A percentile compares a stretch with the other conserved stretches of the same genome.
phyloP scores from a whole-genome alignment of 2,888 invertebrate genomes.

The Embidobia sp. region DNA sequence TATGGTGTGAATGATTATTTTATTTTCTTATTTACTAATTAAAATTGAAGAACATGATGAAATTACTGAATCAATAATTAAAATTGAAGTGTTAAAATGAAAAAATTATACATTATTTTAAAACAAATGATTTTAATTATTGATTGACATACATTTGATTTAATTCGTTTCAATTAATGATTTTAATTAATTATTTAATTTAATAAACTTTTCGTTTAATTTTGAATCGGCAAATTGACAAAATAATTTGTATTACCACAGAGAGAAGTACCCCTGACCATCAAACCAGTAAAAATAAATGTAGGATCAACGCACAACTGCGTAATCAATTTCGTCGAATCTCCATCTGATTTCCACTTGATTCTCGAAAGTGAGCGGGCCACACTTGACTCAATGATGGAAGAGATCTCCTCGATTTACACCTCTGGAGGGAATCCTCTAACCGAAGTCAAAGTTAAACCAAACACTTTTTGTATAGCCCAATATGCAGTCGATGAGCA shows the following conservation, averaged over 20 bases:
- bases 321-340: conserved; percentile 71
- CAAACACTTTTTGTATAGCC: conserved; percentile 74
- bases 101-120: too few relatives aligned
- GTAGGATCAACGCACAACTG: conserved; percentile 72
- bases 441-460: conserved; percentile 62
- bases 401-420: conserved; percentile 71
- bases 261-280: not conserved
- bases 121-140: too few relatives aligned
- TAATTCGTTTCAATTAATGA: too few relatives aligned
- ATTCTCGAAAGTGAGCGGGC: conserved; percentile 73
- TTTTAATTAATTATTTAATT: too few relatives aligned
- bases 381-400: conserved; percentile 73
- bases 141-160: too few relatives aligned
- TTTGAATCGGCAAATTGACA: too few relatives aligned
- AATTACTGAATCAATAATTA: too few relatives aligned
- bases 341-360: conserved; percentile 75
- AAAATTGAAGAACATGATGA: too few relatives aligned
- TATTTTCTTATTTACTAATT: too few relatives aligned
- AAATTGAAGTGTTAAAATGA: too few relatives aligned
- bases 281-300: conserved; percentile 65
- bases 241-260: not conserved
- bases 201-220: too few relatives aligned
- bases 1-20: too few relatives aligned
- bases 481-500: conserved; percentile 83
- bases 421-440: conserved; percentile 70